phyloP scores from a whole-genome alignment of 2,113 vertebrate species.

The Muntiacus reevesi region DNA sequence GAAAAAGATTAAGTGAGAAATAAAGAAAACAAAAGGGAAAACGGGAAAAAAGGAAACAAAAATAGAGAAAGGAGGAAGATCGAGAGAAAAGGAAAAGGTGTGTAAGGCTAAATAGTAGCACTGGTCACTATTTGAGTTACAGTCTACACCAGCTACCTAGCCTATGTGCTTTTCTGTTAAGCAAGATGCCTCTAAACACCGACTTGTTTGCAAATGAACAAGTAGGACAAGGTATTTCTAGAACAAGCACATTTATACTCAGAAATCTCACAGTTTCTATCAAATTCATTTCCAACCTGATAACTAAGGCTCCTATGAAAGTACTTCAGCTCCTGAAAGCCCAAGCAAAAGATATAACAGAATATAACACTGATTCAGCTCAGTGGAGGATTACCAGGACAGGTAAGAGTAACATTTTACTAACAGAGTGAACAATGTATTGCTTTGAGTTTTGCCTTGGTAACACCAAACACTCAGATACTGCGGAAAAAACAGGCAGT shows the following conservation, averaged over 20 bases:
- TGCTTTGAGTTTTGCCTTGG: neutral
- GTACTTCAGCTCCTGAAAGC: constrained; percentile 4
- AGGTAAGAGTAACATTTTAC: neutral
- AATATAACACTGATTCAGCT: neutral
- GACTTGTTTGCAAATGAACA: neutral
- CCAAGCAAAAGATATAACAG: neutral
- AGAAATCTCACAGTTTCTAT: neutral
- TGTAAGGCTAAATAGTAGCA: neutral
- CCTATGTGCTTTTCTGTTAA: neutral
- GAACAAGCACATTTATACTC: neutral
- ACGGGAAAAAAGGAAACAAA: neutral
- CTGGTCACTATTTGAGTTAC: neutral
- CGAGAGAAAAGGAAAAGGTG: neutral
- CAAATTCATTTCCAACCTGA: neutral
- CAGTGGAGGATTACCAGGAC: neutral
- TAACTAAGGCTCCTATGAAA: neutral
- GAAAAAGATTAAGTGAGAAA: neutral
- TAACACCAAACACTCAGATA: neutral
- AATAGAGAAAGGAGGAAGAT: neutral
- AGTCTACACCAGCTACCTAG: neutral
- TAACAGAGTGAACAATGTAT: neutral
- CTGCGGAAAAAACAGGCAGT: neutral
- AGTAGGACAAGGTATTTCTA: neutral
- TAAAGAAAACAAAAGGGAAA: neutral
- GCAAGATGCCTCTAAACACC: neutral